These are phyloP conservation scores for Ginglymostoma cirratum DNA, from an alignment of 2,113 vertebrate species.

Conservation along the genomic window DNA sequence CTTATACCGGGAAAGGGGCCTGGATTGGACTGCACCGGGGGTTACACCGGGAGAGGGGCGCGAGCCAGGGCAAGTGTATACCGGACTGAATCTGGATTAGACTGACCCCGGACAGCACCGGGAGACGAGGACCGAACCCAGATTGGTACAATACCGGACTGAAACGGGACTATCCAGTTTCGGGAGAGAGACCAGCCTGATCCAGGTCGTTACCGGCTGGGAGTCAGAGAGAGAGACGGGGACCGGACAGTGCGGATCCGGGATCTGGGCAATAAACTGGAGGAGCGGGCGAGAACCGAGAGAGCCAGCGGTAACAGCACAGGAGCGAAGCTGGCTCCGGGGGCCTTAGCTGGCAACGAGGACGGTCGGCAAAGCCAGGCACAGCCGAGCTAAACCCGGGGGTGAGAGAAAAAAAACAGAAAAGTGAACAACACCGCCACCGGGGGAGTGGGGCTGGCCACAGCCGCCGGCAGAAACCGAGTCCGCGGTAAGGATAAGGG, in stretches of 20 bases:
- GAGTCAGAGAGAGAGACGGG: too few relatives aligned
- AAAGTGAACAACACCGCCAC: background rate
- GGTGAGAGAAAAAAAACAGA: too few relatives aligned
- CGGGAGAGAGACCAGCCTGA: background rate
- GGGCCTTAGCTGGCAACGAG: background rate
- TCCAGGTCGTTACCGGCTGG: too few relatives aligned
- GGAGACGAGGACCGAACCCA: background rate
- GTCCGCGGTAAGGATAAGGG: background rate
- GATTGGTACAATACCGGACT: too few relatives aligned
- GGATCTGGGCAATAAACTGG: background rate
- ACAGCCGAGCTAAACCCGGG: background rate
- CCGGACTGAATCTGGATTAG: background rate
- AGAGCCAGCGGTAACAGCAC: background rate
- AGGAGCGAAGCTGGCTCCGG: constrained; percentile 13
- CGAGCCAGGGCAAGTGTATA: background rate
- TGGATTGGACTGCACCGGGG: background rate
- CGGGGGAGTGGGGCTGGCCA: background rate
- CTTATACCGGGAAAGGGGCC: background rate
- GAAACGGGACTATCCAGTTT: background rate
- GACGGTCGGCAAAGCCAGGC: background rate
- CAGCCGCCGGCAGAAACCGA: background rate
- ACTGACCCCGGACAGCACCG: background rate
- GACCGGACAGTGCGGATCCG: background rate
- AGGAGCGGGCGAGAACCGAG: background rate
- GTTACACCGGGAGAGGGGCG: background rate